These are phyloP conservation scores for Philhelius pedissequus DNA, from an alignment of 2,888 invertebrate genomes.

Conservation along the genomic window DNA sequence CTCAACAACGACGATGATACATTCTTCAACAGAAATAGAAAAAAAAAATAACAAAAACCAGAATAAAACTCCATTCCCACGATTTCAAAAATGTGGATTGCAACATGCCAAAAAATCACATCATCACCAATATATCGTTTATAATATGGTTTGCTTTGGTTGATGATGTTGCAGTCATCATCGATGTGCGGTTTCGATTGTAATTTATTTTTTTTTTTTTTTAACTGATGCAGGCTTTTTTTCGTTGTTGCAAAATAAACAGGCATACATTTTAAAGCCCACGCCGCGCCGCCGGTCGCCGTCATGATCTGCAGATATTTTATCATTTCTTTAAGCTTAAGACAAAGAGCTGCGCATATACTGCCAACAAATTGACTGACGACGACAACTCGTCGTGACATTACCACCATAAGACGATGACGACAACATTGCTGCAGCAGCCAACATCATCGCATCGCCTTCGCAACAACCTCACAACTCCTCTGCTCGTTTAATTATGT, in stretches of 20 bases:
- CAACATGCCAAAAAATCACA: slow-evolving; percentile 46
- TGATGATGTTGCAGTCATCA: slow-evolving; percentile 11
- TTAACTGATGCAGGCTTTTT: slow-evolving; percentile 10
- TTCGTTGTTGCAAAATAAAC: not conserved
- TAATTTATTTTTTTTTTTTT: slow-evolving; percentile 16
- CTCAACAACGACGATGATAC: slow-evolving; percentile 11
- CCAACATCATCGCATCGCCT: not conserved
- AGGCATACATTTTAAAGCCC: slow-evolving; percentile 33
- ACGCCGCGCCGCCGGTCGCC: slow-evolving; percentile 30
- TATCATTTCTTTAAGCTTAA: slow-evolving; percentile 48
- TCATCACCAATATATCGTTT: slow-evolving; percentile 26
- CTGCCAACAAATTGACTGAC: not conserved
- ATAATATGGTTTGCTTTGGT: not conserved
- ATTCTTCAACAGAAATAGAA: not conserved
- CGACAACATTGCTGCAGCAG: not conserved
- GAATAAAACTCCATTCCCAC: slow-evolving; percentile 55
- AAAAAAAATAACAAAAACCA: not conserved
- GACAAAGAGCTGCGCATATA: not conserved
- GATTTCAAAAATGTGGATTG: slow-evolving; percentile 25
- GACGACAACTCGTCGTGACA: slow-evolving; percentile 3
- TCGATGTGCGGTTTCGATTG: slow-evolving; percentile 41
- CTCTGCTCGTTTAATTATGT: slow-evolving; percentile 61
- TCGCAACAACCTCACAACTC: slow-evolving; percentile 17
- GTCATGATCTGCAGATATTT: slow-evolving; percentile 54
- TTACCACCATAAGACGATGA: not conserved